Base-by-base conservation (phyloP, 2,888 invertebrate species). In the Noctua comes region DNA sequence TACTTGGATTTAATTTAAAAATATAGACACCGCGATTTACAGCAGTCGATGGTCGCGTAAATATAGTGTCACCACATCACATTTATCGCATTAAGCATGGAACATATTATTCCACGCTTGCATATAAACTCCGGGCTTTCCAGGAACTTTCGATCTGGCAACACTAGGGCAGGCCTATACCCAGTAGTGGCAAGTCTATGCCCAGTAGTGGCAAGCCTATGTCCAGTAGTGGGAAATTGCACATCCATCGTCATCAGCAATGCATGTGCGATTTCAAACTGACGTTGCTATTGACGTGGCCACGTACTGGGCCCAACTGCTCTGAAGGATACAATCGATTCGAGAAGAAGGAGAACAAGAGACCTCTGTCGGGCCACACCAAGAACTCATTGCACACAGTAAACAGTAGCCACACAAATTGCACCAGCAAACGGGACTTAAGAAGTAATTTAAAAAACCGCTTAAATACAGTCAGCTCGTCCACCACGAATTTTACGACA, bases 401-500 rank as follows among this genome's bases (percentile, higher is more conserved):
- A 79, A 87, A 79, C 68, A 87, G 71, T 88, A 80, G 70, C 72
- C 76, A 40, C 73, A 8, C 51, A 77, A 83, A 75, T 73, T 75
- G 48, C 72, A 79, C 87, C 87, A 80, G 75, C 82, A 86, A 87
- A 89, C 91, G 92, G 93, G 92, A 93, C 92, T 89, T 89, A 51
- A 77, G 86, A 91, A 91, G 92, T 88, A 94, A 94, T 95, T 94
- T 94, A 89, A 89, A 85, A 95, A 95, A 94, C 94, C 94, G 90
- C 94, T 94, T 86, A 79, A 76, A 94, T 95, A 92, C 90, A 91
- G 70, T 82, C 92, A 90, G 89, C 89, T 92, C 90, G 91, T 91
- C 89, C 92, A 91, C 92, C 91, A 89, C 91, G 90, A 93, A 92
- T 93, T 94, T 94, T 92, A 94, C 93, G 93, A 92, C 93, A 94